Conservation (phyloP, 92 coral and sea anemone genomes). For the Umimayanthus kanabou region DNA sequence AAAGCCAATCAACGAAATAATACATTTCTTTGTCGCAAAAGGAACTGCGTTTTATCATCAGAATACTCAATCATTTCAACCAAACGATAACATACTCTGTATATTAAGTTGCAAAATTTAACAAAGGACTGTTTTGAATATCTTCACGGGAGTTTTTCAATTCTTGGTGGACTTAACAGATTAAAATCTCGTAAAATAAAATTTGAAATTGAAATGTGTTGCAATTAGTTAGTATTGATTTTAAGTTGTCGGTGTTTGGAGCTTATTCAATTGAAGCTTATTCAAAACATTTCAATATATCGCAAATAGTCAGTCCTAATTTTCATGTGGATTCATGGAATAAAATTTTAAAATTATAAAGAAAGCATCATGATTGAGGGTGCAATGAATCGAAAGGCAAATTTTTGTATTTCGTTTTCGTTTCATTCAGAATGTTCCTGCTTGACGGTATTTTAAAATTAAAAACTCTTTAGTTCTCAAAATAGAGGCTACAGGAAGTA, state of each 20-base stretch:
- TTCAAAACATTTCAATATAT: not conserved
- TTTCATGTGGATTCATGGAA: not conserved
- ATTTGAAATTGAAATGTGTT: conserved; percentile 14
- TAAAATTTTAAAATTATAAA: not conserved
- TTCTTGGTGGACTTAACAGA: not conserved
- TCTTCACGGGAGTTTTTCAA: conserved; percentile 8
- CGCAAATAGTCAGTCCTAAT: not conserved
- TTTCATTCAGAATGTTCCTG: not conserved
- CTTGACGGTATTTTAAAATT: not conserved
- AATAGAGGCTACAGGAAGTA: conserved; percentile 27
- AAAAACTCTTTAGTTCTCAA: conserved; percentile 29
- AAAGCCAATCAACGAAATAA: not conserved
- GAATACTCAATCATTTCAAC: not conserved
- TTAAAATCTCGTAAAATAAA: not conserved
- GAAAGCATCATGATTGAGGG: not conserved
- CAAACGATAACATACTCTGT: not conserved
- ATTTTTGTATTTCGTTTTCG: not conserved
- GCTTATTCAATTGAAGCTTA: not conserved
- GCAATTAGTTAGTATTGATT: not conserved
- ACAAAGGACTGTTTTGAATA: conserved; percentile 17
- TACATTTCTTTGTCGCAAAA: not conserved
- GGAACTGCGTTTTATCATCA: not conserved
- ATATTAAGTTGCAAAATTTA: conserved; percentile 9
- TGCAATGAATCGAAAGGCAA: not conserved
- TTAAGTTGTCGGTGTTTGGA: too few relatives aligned